These are phyloP conservation scores for Drosophila mojavensis DNA, from an alignment of 1,140 invertebrate genomes.

Conservation along the genomic window DNA sequence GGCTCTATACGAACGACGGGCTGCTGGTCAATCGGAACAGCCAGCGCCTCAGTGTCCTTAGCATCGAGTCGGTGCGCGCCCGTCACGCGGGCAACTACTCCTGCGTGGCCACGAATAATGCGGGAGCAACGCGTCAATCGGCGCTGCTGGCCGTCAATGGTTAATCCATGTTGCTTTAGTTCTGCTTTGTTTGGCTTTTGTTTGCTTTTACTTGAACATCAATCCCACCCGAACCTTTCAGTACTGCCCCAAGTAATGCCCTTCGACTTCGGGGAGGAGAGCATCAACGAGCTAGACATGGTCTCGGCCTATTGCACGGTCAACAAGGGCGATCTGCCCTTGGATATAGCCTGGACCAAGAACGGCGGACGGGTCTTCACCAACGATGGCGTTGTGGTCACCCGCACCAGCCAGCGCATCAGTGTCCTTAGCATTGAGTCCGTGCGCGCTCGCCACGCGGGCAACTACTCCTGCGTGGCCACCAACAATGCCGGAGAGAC, in stretches of 20 bases:
- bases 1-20: constrained; percentile 81
- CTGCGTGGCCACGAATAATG: constrained; percentile 90
- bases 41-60: constrained; percentile 88
- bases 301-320: constrained; percentile 91
- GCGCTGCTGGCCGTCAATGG: constrained; percentile 85
- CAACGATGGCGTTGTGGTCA: constrained; percentile 85
- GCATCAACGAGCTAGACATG: constrained; percentile 89
- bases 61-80: constrained; percentile 87
- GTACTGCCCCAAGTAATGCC: constrained; percentile 89
- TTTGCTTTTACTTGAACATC: constrained; percentile 84
- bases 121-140: constrained; percentile 89
- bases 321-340: constrained; percentile 92
- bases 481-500: constrained; percentile 90
- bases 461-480: constrained; percentile 90
- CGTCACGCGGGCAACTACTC: constrained; percentile 89
- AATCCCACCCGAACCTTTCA: constrained; percentile 60
- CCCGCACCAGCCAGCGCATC: constrained; percentile 87
- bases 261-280: constrained; percentile 89
- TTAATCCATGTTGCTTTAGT: constrained; percentile 45
- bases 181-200: constrained; percentile 16
- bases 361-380: constrained; percentile 79
- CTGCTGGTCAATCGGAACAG: constrained; percentile 87
- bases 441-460: constrained; percentile 87
- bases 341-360: constrained; percentile 90
- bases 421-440: constrained; percentile 88